Evolutionary conservation across 1,140 invertebrate species (phyloP).

Genomic region (Riptortus pedestris): DNA sequence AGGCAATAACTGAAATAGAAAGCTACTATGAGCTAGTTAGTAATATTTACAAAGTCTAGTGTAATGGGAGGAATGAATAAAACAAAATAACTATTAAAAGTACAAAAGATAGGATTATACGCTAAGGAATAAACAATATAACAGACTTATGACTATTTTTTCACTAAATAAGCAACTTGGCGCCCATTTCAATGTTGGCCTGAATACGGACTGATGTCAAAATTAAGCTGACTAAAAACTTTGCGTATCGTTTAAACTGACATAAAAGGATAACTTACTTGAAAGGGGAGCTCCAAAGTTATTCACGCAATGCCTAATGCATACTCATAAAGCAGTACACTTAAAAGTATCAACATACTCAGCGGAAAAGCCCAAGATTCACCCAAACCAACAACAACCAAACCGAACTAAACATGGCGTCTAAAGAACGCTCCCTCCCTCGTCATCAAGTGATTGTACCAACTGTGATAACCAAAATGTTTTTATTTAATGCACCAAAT

Average conservation of each 20-base stretch:
- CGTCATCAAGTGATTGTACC: constrained; percentile 7
- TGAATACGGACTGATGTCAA: neutral
- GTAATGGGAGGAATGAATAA: too few relatives aligned
- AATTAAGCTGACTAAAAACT: neutral
- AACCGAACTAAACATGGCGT: constrained; percentile 8
- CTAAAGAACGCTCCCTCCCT: constrained; percentile 16
- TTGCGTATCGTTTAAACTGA: neutral
- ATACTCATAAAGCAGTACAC: neutral
- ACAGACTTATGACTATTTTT: too few relatives aligned
- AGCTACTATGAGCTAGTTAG: too few relatives aligned
- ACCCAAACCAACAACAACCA: neutral
- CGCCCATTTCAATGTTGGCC: constrained; percentile 1
- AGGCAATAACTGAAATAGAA: too few relatives aligned
- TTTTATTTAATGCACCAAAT: neutral
- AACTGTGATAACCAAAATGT: neutral
- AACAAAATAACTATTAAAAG: too few relatives aligned
- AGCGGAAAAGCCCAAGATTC: neutral
- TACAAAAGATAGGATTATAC: too few relatives aligned
- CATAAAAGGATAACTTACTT: neutral
- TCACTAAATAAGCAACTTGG: neutral
- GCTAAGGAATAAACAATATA: too few relatives aligned
- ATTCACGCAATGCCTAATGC: neutral
- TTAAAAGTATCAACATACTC: neutral
- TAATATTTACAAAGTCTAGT: too few relatives aligned
- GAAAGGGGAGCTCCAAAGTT: neutral